Base-by-base conservation (phyloP, 2,888 invertebrate species). In the Isotomurus palustris region DNA sequence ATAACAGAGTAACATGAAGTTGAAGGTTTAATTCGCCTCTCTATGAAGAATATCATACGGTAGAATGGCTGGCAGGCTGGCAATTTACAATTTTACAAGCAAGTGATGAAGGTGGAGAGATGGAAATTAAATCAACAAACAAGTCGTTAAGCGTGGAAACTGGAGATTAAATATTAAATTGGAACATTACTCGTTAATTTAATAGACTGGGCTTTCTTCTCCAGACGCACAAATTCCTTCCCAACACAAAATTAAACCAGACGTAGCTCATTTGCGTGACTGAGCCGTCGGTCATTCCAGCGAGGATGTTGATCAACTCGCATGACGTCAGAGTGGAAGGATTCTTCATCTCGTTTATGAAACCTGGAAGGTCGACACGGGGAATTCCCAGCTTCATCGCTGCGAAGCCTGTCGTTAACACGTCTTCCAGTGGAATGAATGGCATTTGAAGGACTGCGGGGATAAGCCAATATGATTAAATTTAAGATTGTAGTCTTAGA, bases 211-310 rank as follows among this genome's bases (percentile, higher is more conserved):
- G n/a, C n/a, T n/a, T n/a, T n/a, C n/a, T 5, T 22, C 25, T 47
- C 47, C 47, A 47, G 5, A 25, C 28, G 24, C 60, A 60, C 36
- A 60, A 32, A 3, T 35, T 41, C 36, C 45, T 41, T 14, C 60
- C 60, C 53, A 57, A 57, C 1, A 60, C 32, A 32, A 53, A 60
- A 40, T 60, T 60, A 45, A 55, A 57, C 60, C 60, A 60, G 32
- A 60, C 56, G 32, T 56, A 32, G 53, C 53, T 53, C 38, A 60
- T 53, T 29, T 57, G 60, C 2, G 44, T 25, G n/a, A 53, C 24
- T 21, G 60, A 53, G 24, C 57, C 56, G 29, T 60, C 57, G 29
- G 64, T 64, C 64, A 64, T 60, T 44, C 64, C 64, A 27, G 64
- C 60, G 14, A 47, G 12, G 17, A 55, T 57, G 0, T 38, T 53